Conservation (phyloP, 2,888 invertebrate genomes). For the Polydrusus pterygomalis region DNA sequence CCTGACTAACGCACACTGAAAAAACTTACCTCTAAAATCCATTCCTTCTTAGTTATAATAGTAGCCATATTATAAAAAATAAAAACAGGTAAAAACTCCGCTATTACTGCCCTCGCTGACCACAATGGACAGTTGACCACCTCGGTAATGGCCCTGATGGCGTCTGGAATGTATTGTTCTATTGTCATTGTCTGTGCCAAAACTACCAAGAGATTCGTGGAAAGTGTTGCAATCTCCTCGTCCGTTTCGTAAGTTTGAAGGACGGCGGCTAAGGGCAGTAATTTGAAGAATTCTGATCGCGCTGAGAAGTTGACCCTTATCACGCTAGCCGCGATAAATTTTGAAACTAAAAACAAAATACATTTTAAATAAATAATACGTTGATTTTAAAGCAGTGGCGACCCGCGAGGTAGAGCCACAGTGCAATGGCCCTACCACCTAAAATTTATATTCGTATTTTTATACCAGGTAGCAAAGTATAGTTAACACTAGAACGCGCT, state of each 20-base stretch:
- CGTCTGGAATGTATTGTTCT: conserved; percentile 76
- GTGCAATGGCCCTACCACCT: too few species aligned
- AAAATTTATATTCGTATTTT: too few species aligned
- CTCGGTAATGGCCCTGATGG: conserved; percentile 75
- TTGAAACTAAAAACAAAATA: conserved; percentile 63
- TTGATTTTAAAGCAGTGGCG: too few species aligned
- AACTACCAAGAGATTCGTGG: conserved; percentile 80
- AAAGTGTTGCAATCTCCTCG: conserved; percentile 82
- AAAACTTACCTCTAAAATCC: conserved; percentile 73
- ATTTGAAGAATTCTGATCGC: conserved; percentile 76
- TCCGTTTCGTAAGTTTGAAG: conserved; percentile 86
- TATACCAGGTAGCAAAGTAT: too few species aligned
- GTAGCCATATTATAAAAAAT: conserved; percentile 84
- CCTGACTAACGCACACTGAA: too few species aligned
- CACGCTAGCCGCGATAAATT: conserved; percentile 66
- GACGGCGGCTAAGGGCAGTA: conserved; percentile 80
- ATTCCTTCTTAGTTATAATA: conserved; percentile 73
- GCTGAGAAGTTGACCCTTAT: conserved; percentile 68
- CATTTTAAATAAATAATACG: not conserved
- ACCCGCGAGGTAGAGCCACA: too few species aligned
- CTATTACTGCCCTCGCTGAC: conserved; percentile 80
- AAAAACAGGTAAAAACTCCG: conserved; percentile 82
- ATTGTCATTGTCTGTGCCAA: conserved; percentile 80
- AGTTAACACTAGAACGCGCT: too few species aligned
- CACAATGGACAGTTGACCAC: conserved; percentile 75